phyloP scores from a whole-genome alignment of 2,113 vertebrate genomes.

The Epinephelus fuscoguttatus region DNA sequence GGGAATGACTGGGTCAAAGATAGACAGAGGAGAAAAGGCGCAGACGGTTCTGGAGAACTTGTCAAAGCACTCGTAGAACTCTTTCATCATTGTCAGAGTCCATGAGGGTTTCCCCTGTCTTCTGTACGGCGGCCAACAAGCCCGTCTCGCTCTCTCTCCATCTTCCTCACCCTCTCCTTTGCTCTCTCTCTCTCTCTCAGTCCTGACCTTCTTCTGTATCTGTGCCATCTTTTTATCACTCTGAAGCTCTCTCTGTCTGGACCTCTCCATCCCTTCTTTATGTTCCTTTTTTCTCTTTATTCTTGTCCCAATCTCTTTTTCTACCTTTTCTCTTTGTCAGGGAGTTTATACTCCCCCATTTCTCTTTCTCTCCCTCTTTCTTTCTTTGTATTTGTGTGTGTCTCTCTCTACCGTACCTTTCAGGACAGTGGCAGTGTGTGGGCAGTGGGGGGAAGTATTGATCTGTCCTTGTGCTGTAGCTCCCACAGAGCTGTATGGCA shows the following conservation, averaged over 20 bases:
- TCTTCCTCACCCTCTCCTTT: neutral
- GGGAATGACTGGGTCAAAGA: constrained; percentile 31
- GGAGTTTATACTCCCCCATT: neutral
- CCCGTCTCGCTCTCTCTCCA: constrained; percentile 11
- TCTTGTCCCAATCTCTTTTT: neutral
- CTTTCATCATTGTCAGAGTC: constrained; percentile 72
- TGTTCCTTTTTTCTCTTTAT: constrained; percentile 13
- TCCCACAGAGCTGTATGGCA: constrained; percentile 53
- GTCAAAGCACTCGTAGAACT: constrained; percentile 67
- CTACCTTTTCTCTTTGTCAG: constrained; percentile 2
- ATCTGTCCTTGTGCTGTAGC: constrained; percentile 60
- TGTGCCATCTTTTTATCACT: constrained; percentile 46
- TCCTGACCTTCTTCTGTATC: constrained; percentile 31
- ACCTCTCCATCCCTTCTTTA: constrained; percentile 22
- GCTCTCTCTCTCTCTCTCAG: constrained; percentile 26
- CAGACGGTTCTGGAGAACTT: constrained; percentile 53
- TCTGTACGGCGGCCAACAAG: constrained; percentile 43
- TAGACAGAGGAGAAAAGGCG: constrained; percentile 15
- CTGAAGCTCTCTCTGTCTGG: constrained; percentile 37
- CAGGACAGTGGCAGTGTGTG: constrained; percentile 49
- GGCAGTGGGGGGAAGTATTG: constrained; percentile 57
- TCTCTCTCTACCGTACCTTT: constrained; percentile 5
- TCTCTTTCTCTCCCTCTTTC: neutral
- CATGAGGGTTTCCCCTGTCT: constrained; percentile 61
- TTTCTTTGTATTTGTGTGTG: neutral